phyloP scores from a whole-genome alignment of 2,113 vertebrate species.

The Melanotaenia duboulayi region DNA sequence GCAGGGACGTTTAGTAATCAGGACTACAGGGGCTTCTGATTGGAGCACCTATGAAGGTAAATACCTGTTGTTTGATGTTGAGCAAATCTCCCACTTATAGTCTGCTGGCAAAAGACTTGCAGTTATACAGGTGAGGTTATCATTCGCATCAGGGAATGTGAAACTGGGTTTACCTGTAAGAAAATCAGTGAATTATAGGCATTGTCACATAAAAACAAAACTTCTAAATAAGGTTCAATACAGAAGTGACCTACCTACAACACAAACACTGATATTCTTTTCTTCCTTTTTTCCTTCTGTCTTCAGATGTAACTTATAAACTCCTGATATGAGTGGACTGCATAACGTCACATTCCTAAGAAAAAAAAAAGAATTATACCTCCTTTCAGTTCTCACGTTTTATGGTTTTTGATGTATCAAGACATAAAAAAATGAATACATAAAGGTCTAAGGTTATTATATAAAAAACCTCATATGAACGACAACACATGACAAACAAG shows the following conservation, averaged over 20 bases:
- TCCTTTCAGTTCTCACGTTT: too few species aligned
- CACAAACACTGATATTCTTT: constrained; percentile 84
- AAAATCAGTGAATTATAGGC: neutral
- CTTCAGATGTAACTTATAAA: constrained; percentile 87
- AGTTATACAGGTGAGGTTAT: constrained; percentile 29
- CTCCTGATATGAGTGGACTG: constrained; percentile 82
- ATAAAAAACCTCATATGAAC: too few species aligned
- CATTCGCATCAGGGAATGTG: rapidly evolving
- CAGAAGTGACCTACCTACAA: constrained; percentile 83
- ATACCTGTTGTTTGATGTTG: constrained; percentile 27
- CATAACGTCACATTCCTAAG: constrained; percentile 85
- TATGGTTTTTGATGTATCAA: too few species aligned
- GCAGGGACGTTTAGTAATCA: neutral
- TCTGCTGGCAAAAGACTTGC: constrained; percentile 51
- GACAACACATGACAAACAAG: too few species aligned
- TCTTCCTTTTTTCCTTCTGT: constrained; percentile 79
- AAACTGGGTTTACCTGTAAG: constrained; percentile 54
- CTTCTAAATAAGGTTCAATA: neutral
- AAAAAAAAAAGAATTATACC: constrained; percentile 41
- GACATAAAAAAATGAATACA: too few species aligned
- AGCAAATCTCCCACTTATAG: constrained; percentile 52
- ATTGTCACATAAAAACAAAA: neutral
- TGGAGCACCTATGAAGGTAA: neutral
- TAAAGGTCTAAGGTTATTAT: too few species aligned
- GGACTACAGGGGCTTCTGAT: neutral